phyloP scores from a whole-genome alignment of 2,797 vertebrate species.

The Sebastes melanostomus region DNA sequence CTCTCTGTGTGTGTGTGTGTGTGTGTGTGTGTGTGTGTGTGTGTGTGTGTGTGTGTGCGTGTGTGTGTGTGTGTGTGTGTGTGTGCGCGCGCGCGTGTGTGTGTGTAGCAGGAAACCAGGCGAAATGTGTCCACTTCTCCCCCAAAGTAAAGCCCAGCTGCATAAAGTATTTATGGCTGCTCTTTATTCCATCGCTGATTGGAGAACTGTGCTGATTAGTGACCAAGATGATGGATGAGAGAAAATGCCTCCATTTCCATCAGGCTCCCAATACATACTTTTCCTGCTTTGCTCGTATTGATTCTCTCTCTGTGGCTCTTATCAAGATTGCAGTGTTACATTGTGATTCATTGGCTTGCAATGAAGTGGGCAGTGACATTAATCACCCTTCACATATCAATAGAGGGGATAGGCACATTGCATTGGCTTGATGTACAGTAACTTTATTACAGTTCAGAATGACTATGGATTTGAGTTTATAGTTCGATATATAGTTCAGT shows the following conservation, averaged over 20 bases:
- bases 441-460: constrained; percentile 62
- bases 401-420: constrained; percentile 54
- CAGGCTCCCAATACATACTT: constrained; percentile 69
- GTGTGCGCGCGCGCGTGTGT: neutral
- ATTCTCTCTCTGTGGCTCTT: constrained; percentile 79
- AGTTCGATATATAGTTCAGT: neutral
- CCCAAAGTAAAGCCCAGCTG: constrained; percentile 30
- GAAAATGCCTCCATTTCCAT: constrained; percentile 75
- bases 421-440: constrained; percentile 45
- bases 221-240: constrained; percentile 65
- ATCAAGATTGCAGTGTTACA: constrained; percentile 80
- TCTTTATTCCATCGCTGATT: constrained; percentile 61
- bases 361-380: constrained; percentile 74
- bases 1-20: no score
- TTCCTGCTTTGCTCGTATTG: constrained; percentile 73
- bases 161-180: constrained; percentile 56
- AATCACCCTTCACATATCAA: constrained; percentile 77
- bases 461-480: constrained; percentile 23
- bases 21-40: neutral
- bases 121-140: constrained; percentile 7
- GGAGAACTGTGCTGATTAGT: constrained; percentile 65
- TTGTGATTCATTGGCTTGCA: constrained; percentile 75
- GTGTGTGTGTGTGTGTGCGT: neutral
- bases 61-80: neutral
- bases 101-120: constrained; percentile 10